Evolutionary conservation across 2,888 invertebrate genomes (phyloP).

Genomic region (Smittia sp.): DNA sequence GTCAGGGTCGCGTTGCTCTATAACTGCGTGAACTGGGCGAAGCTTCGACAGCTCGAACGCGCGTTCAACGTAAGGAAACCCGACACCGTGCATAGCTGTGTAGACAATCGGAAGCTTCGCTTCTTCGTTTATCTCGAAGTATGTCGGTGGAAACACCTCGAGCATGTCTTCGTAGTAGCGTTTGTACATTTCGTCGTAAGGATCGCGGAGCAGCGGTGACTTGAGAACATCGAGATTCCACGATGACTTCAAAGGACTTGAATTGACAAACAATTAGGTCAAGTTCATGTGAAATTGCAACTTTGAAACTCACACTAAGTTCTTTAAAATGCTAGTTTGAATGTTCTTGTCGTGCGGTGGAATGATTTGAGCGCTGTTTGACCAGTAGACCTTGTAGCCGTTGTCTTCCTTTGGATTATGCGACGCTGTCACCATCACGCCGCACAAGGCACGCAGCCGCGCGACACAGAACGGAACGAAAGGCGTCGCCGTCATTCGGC

Average conservation of each 20-base stretch:
- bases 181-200: constrained; percentile 63
- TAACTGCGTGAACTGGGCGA: constrained; percentile 53
- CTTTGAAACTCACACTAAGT: constrained; percentile 59
- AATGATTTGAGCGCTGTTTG: constrained; percentile 93
- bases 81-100: constrained; percentile 98
- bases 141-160: constrained; percentile 56
- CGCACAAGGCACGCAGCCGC: constrained; percentile 71
- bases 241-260: constrained; percentile 67
- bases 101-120: constrained; percentile 72
- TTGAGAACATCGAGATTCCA: constrained; percentile 71
- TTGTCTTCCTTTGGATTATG: constrained; percentile 96
- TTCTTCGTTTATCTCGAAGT: constrained; percentile 57
- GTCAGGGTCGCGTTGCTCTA: constrained; percentile 80
- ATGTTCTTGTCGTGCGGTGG: constrained; percentile 88
- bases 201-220: constrained; percentile 63
- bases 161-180: constrained; percentile 66
- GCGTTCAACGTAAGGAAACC: constrained; percentile 70
- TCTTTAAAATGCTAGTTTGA: constrained; percentile 70
- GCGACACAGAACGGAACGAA: constrained; percentile 85
- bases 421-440: constrained; percentile 93
- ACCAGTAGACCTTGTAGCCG: constrained; percentile 97
- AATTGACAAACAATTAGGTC: constrained; percentile 41
- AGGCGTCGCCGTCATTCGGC: constrained; percentile 83
- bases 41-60: constrained; percentile 75
- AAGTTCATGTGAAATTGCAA: background rate